Base-by-base conservation (phyloP, 2,113 vertebrate species). In the Callionymus lyra region DNA sequence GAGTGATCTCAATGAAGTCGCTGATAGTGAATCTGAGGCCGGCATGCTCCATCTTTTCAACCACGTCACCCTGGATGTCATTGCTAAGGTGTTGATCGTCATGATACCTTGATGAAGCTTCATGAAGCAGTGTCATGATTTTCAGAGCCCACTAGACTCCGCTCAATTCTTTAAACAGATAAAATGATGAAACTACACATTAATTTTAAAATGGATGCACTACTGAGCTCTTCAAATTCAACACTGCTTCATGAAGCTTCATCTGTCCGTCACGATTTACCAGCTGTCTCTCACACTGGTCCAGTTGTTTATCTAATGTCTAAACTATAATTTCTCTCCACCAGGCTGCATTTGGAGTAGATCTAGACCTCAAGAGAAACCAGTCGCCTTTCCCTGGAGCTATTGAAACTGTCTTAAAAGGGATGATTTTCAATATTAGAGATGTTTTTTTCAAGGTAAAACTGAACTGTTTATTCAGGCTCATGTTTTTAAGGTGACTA, bases 331-430 rank as follows among this genome's bases (percentile, higher is more conserved):
- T 27, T 38, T 56, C 40, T 6, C 10, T 41, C 11, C 4, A 11
- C 16, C 44, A 94, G 92, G 85, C 86, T 27, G 91, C 87, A 1
- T 97, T 95, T 39, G 90, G 89, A 12, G 81, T 91, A 66, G 89
- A 95, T 48, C 68, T 93, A 47, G 82, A 91, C 3, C 74, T 86
- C 9, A 42, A 90, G 46, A 56, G 13, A 6, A 12, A 47, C 11
- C n/a, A n/a, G n/a, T 82, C 76, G 0, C 78, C 82, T 11, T 82
- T 95, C 36, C 88, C 89, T 0, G 76, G 61, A 0, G 90, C 89
- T 6, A 85, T 94, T 14, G 79, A 82, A 4, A 51, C 40, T 10
- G 68, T 86, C 57, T 35, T 94, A 44, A 86, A 85, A 54, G 93
- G 89, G 1, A 75, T 92, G 77, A 15, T 68, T 0, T 34, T 34